These are phyloP conservation scores for Xenopus petersii DNA, from an alignment of 2,797 vertebrate genomes.

Conservation along the genomic window DNA sequence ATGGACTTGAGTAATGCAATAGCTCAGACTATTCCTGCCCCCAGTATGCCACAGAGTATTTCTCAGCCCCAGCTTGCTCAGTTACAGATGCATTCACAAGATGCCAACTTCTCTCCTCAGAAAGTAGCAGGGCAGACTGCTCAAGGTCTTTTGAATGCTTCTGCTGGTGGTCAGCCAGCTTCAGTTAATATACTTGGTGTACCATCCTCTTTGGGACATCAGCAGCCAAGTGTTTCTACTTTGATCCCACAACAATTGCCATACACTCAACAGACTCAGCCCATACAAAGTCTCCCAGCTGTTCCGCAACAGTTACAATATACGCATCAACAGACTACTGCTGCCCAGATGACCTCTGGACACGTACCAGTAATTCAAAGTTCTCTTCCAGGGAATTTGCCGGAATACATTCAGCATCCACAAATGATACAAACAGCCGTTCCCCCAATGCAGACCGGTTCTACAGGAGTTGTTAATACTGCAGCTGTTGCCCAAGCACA, in stretches of 20 bases:
- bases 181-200: constrained; percentile 64
- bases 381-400: constrained; percentile 57
- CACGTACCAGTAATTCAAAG: constrained; percentile 72
- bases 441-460: constrained; percentile 66
- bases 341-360: constrained; percentile 69
- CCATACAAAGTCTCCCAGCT: constrained; percentile 72
- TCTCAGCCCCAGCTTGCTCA: constrained; percentile 79
- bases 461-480: constrained; percentile 58
- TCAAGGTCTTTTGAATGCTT: constrained; percentile 68
- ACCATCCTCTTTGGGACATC: constrained; percentile 65
- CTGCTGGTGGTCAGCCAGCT: constrained; percentile 64
- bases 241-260: constrained; percentile 80
- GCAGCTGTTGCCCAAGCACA: constrained; percentile 59
- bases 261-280: constrained; percentile 77
- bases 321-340: constrained; percentile 67
- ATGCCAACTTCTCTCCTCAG: constrained; percentile 76
- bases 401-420: constrained; percentile 81
- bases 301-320: constrained; percentile 80
- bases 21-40: constrained; percentile 73
- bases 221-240: constrained; percentile 64
- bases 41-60: constrained; percentile 75
- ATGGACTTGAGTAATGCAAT: constrained; percentile 76
- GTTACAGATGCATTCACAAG: constrained; percentile 79
- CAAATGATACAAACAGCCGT: constrained; percentile 71
- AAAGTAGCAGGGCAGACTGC: constrained; percentile 72